phyloP scores from a whole-genome alignment of 2,888 invertebrate species.

The Caenorhabditis angaria region DNA sequence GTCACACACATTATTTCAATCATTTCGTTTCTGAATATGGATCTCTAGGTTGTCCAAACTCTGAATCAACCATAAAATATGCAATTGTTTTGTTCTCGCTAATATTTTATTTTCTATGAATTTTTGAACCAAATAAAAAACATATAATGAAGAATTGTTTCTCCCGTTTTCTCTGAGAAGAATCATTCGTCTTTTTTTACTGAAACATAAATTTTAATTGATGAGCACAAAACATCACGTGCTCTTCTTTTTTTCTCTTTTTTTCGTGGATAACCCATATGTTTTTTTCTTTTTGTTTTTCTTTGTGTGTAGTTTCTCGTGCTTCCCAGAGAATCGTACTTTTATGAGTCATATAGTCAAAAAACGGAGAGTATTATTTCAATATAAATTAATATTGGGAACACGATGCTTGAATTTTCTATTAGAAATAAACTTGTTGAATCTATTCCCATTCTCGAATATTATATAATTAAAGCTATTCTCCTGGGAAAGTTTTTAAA shows the following conservation, averaged over 20 bases:
- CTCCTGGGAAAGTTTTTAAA: no score
- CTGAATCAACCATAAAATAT: not conserved
- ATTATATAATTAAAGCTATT: no score
- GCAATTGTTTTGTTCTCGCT: not conserved
- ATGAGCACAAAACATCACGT: not conserved
- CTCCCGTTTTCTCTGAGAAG: not conserved
- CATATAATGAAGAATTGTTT: no score
- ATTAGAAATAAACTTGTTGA: no score
- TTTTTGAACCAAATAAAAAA: no score
- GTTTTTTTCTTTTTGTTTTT: not conserved
- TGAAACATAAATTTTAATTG: not conserved
- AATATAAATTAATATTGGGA: no score
- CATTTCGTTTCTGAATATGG: constrained; percentile 52
- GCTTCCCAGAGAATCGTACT: not conserved
- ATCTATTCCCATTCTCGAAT: no score
- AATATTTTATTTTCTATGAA: not conserved
- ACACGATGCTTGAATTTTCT: no score
- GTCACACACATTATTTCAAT: constrained; percentile 53
- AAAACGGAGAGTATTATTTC: no score
- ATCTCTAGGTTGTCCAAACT: constrained; percentile 41
- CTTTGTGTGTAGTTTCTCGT: not conserved
- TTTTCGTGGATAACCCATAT: not conserved
- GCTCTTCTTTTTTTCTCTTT: not conserved
- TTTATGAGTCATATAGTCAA: not conserved
- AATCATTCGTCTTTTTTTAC: no score